Evolutionary conservation across 2,113 vertebrate genomes (phyloP).

Genomic region (Zeus faber): DNA sequence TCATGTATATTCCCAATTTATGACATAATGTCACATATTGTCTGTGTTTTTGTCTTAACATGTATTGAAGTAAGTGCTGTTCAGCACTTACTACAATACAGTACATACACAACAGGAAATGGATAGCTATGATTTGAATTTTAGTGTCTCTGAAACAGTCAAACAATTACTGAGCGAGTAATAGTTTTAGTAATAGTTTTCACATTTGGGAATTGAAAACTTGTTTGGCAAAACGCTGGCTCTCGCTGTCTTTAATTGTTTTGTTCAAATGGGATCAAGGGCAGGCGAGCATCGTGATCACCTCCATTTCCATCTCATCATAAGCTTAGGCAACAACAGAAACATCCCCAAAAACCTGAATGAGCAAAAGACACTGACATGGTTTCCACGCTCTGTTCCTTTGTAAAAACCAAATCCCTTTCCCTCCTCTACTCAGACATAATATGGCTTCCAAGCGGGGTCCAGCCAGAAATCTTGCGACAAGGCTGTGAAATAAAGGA

Average conservation of each 20-base stretch:
- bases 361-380: conserved; percentile 59
- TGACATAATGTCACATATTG: no score
- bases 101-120: no score
- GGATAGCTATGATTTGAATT: no score
- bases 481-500: conserved; percentile 66
- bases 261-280: conserved; percentile 67
- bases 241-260: conserved; percentile 43
- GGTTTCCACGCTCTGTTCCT: conserved; percentile 59
- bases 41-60: no score
- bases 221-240: conserved; percentile 61
- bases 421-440: conserved; percentile 54
- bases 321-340: conserved; percentile 66
- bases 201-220: conserved; percentile 51
- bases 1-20: no score
- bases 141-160: no score
- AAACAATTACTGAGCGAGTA: no score
- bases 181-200: no score
- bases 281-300: conserved; percentile 43
- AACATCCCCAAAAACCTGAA: conserved; percentile 59
- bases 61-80: no score
- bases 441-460: conserved; percentile 65
- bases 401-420: conserved; percentile 65
- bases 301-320: conserved; percentile 37
- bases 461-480: conserved; percentile 72
- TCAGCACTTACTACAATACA: no score